Base-by-base conservation (phyloP, 1,140 invertebrate species). In the Dendrolimus punctatus region DNA sequence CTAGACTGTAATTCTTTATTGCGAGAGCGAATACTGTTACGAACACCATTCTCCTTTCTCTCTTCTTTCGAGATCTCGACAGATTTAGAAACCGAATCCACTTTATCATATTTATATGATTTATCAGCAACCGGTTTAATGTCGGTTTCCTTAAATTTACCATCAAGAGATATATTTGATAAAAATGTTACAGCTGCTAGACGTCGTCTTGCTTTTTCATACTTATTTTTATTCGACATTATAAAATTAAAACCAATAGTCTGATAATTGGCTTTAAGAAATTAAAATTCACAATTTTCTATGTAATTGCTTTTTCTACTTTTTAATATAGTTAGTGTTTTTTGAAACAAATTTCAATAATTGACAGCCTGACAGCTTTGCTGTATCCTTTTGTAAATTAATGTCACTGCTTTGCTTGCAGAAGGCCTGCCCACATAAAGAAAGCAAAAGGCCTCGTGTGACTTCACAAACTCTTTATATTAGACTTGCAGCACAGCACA, bases 161-260 rank as follows among this genome's bases (percentile, higher is more conserved):
- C 96, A 90, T 98, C 96, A 52, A 98, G 89, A 53, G 96, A 97
- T 73, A 98, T 98, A 88, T 98, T 98, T 39, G 95, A 95, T 63
- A 98, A 89, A 89, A 98, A 98, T 66, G 94, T 95, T 58, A 96
- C 90, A 63, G 95, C 95, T 73, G 95, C 95, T 68, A 96, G 89
- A 80, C 95, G 90, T 69, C 95, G 90, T 67, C 80, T 66, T 37
- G 83, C 83, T 71, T 85, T 85, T 62, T 85, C 80, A 57, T 86
- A 85, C 67, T 83, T 85, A 67, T 76, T 80, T 43, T 76, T 76
- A 45, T 76, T 64, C 82, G 84, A 83, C 48, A 9, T 69, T 36
- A 49, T 39, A 48, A 49, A 23, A 46, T 54, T 23, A 23, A n/a
- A n/a, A 23, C 23, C 23, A 23, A 23, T 23, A 3, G 23, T 23